Evolutionary conservation across 2,888 invertebrate genomes (phyloP), one percentile per base, ranked within the genome.

Genomic region (Linyphia triangularis): DNA sequence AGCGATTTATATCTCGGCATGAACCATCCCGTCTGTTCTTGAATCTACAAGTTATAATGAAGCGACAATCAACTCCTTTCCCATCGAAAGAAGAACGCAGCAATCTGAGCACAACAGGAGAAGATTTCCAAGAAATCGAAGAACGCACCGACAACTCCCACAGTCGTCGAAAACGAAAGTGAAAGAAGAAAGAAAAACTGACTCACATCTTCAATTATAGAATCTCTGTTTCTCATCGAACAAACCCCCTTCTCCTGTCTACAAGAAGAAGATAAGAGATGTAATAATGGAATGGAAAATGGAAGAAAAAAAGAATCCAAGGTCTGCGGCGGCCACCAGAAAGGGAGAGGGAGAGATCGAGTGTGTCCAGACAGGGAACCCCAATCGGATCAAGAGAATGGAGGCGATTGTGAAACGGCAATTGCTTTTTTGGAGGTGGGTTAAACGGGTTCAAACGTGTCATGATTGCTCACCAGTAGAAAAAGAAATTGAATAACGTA

Each of bases 381-480:
- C 24, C 51, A 13, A 51, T 69, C 51, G 70, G 70, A 43, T 70
- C 24, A 22, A 40, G 7, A 37, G 37, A 63, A 61, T 22, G 30
- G 5, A 63, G 63, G 24, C 63, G 24, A 77, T 61, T 77, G 77
- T 61, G 63, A 61, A 61, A 75, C 61, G n/a, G 59, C 61, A 61
- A 70, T 51, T 51, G 59, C 24, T 16, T 77, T 82, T 22, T 51
- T 51, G 9, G 26, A 19, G 13, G 13, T 51, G 63, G 78, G 70
- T 82, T 61, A 82, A 82, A 26, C 13, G 63, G 70, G 82, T 82
- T 82, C 82, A 82, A 63, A 72, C 43, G 9, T 82, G 72, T 72
- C 63, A 40, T 28, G 59, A 73, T 30, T 73, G 73, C 57, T 24
- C 24, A 26, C 40, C 10, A 61, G 69, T 22, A 4, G 33, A 22